Evolutionary conservation across 2,888 invertebrate genomes (phyloP), one percentile per base, ranked within the genome.

Genomic region (Andrena chrysosceles): DNA sequence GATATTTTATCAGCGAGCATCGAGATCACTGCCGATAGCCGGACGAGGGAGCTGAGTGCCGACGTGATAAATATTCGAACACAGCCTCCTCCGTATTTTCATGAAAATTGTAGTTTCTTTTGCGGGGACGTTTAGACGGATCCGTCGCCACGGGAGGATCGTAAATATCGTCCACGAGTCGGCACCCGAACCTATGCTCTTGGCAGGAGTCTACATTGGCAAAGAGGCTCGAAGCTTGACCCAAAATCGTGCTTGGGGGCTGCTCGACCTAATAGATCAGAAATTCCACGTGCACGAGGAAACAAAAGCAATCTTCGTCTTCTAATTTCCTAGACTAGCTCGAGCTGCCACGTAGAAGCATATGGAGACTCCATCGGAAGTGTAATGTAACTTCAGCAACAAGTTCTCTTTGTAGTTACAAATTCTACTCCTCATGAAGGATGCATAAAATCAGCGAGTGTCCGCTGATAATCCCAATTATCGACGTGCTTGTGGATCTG

Each of bases 11-110:
- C 80, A 60, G 73, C 70, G 63, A 60, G 76, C 70, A 75, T 84
- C 80, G 80, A 84, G 84, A 84, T 84, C 84, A 77, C 54, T 63
- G 13, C 56, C 84, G 84, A 84, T 84, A 84, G 59, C 76, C 52
- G 2, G 20, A 66, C 59, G 72, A 72, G 33, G 13, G 56, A 35
- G 48, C 26, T 29, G 68, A 35, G 62, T 7, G 26, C 4, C 63
- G 26, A 20, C 54, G 66, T 26, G 73, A 84, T 83, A 80, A 84
- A 84, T 83, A 71, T 64, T 66, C 64, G 10, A 49, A 16, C 31
- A 29, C 6, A 20, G 29, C 48, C 42, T 10, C 26, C 13, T 16
- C 49, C 82, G 77, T 62, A 56, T 70, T 81, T 77, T 68, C 81
- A 29, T 13, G 31, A 70, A 71, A 82, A 76, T 62, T 20, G 8